These are phyloP conservation scores for Actinemys pallida DNA, from an alignment of 2,113 vertebrate species.

Conservation along the genomic window DNA sequence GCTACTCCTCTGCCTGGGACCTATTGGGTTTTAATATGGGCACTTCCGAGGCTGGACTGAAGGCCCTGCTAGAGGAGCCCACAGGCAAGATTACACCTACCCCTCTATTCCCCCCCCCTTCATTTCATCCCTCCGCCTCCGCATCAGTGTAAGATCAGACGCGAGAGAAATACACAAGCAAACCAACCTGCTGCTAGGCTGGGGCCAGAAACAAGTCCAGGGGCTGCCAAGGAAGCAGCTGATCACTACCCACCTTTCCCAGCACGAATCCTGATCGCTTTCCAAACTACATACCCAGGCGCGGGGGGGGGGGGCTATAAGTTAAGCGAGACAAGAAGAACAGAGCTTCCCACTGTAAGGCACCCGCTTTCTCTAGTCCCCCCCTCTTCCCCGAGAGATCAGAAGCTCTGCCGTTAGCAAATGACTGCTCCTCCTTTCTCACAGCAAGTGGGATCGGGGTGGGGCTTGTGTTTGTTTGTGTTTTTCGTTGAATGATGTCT, in stretches of 20 bases:
- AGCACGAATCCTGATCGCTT: neutral
- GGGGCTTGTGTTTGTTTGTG: neutral
- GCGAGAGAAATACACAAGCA: constrained; percentile 20
- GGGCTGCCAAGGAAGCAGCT: neutral
- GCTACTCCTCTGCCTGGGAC: neutral
- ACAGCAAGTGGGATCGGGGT: neutral
- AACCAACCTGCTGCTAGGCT: constrained; percentile 7
- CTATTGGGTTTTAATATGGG: neutral
- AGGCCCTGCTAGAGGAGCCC: neutral
- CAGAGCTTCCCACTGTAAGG: neutral
- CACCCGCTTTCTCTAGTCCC: neutral
- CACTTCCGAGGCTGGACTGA: neutral
- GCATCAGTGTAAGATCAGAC: constrained; percentile 2
- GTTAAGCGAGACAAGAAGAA: neutral
- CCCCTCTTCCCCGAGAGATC: neutral
- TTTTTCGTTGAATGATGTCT: neutral
- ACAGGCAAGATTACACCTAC: neutral
- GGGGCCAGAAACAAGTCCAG: neutral
- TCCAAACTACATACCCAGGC: neutral
- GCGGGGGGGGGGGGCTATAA: neutral
- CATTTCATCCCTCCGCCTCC: neutral
- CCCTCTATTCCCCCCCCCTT: neutral
- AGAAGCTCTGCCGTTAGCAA: neutral
- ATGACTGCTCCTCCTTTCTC: neutral
- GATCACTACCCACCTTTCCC: neutral